These are phyloP conservation scores for Cardinalis cardinalis DNA, from an alignment of 2,113 vertebrate species.

Conservation along the genomic window DNA sequence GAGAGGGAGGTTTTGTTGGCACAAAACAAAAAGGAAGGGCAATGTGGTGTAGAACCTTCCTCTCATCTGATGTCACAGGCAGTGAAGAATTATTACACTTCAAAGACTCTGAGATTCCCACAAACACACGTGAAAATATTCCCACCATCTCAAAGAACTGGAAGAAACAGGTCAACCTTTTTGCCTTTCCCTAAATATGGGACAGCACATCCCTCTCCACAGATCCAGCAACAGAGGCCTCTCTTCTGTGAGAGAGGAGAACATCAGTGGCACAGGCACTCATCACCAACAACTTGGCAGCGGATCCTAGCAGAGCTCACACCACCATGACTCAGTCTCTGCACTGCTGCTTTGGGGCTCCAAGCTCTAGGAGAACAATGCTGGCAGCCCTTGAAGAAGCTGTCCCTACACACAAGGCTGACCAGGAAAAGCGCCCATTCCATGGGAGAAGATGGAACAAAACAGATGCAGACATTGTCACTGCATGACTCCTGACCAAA, in stretches of 20 bases:
- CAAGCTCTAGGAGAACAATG: conserved; percentile 24
- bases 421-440: not conserved
- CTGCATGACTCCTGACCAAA: not conserved
- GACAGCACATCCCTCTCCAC: not conserved
- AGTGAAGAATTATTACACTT: not conserved
- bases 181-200: not conserved
- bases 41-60: not conserved
- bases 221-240: not conserved
- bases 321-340: not conserved
- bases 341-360: not conserved
- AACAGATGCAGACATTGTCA: not conserved
- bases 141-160: not conserved
- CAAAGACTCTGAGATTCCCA: not conserved
- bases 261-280: not conserved
- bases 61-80: not conserved
- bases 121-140: not conserved
- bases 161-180: not conserved
- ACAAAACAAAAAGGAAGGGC: not conserved
- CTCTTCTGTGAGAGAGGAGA: not conserved
- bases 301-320: not conserved
- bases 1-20: not conserved
- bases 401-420: not conserved
- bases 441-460: not conserved
- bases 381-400: conserved; percentile 35
- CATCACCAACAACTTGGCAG: not conserved